Base-by-base conservation (phyloP, 2,113 vertebrate species). In the Myanophis thanlyinensis region DNA sequence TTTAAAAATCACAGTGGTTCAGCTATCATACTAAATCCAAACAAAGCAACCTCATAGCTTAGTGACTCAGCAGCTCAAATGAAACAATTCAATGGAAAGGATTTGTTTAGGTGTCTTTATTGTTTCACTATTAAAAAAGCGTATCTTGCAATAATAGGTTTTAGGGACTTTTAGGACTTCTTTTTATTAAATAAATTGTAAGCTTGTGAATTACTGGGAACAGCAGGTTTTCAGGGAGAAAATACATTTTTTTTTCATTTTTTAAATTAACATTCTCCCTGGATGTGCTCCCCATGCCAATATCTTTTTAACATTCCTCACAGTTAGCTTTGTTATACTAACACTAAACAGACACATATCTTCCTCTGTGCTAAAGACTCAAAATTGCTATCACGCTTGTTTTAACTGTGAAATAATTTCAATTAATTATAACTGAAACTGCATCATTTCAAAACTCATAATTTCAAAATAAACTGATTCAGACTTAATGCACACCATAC, bases 231-330 rank as follows among this genome's bases (percentile, higher is more conserved):
- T 73, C 73, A 67, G 46, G 5, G 59, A 1, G 15, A 4, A 40
- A 73, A 52, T 0, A 88, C n/a, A n/a, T n/a, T 44, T 46, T 35
- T 49, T 2, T 3, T 18, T 35, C 67, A 46, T 46, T 92, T 92
- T 87, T 91, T 44, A 88, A 88, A 92, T 92, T 88, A 67, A 67
- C 85, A 40, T 92, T 25, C 47, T 87, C 85, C 85, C 25, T 51
- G 27, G 91, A 51, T 88, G 23, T 73, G n/a, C n/a, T 87, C 67
- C 51, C 23, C 85, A 51, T 12, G 47, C 30, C 91, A 73, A 46
- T 87, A 46, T 62, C 90, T 87, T 91, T 87, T 87, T 87, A 87
- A 91, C 86, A 47, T 52, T 47, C n/a, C 56, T 92, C 73, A 13
- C 20, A 87, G 44, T 59, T 91, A 47, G 56, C 8, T 49, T 91